Percentiles rank a stretch among this genome's conserved stretches.
phyloP scores from a whole-genome alignment of 2,113 vertebrate species.

The Podocnemis expansa region DNA sequence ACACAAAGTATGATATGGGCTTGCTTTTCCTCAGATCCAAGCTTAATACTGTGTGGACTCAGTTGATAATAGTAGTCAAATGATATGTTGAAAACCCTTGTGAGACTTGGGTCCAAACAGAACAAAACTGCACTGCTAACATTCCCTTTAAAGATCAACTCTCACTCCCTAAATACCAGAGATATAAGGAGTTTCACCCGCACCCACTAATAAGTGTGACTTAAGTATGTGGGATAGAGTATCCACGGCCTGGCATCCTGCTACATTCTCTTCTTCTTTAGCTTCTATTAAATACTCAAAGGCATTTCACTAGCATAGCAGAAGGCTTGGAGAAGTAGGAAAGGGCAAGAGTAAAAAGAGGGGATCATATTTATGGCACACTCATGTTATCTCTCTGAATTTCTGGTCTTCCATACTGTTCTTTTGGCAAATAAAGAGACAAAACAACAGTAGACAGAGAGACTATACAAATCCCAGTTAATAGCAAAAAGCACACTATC shows the following conservation, averaged over 20 bases:
- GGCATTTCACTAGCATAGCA: not conserved
- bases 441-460: not conserved
- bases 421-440: fast-evolving
- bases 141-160: not conserved
- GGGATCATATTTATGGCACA: not conserved
- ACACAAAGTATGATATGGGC: not conserved
- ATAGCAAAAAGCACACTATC: not conserved
- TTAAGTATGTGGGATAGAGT: not conserved
- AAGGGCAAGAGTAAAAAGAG: not conserved
- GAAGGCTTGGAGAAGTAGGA: not conserved
- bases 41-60: fast-evolving
- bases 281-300: no score
- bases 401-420: not conserved
- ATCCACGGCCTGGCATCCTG: not conserved
- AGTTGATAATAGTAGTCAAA: not conserved
- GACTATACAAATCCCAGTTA: not conserved
- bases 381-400: not conserved
- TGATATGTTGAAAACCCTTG: not conserved
- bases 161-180: not conserved
- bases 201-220: not conserved
- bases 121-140: not conserved
- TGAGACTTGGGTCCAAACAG: not conserved
- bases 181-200: not conserved
- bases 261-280: not conserved
- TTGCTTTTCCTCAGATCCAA: not conserved